Evolutionary conservation across 2,888 invertebrate genomes (phyloP).

Genomic region (Dorcus parallelipipedus): DNA sequence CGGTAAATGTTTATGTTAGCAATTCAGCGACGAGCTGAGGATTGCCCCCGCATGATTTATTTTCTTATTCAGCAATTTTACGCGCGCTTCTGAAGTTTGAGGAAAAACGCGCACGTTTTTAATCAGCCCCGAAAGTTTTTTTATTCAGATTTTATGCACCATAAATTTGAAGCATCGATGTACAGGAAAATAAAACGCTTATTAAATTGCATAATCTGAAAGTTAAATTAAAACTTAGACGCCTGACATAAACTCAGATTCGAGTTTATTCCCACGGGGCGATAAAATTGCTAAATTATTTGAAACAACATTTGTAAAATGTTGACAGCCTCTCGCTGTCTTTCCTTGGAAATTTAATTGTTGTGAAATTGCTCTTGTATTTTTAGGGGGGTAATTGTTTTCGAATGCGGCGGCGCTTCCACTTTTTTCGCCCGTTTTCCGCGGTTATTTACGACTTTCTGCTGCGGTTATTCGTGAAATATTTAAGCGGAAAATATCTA

Average conservation of each 20-base stretch:
- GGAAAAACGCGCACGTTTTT: too few relatives aligned
- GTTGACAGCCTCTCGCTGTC: constrained; percentile 12
- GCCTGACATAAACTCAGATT: constrained; percentile 11
- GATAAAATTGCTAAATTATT: constrained; percentile 28
- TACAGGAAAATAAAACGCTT: constrained; percentile 18
- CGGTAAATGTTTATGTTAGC: too few relatives aligned
- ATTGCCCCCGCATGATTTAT: too few relatives aligned
- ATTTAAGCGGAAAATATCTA: constrained; percentile 6
- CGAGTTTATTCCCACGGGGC: constrained; percentile 19
- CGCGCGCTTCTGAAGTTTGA: too few relatives aligned
- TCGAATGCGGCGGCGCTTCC: too few relatives aligned
- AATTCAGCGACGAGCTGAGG: too few relatives aligned
- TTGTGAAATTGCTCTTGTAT: too few relatives aligned
- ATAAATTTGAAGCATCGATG: constrained; percentile 18
- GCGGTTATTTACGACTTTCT: too few relatives aligned
- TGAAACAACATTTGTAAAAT: constrained; percentile 25
- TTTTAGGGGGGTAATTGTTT: too few relatives aligned
- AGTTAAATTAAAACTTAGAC: constrained; percentile 17
- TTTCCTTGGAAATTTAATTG: background rate
- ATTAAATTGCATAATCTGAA: constrained; percentile 20
- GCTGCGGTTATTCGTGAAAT: too few relatives aligned
- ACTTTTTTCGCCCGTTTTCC: too few relatives aligned
- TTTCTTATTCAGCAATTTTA: too few relatives aligned
- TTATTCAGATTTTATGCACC: constrained; percentile 13
- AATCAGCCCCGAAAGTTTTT: background rate